Percentiles rank a stretch among this genome's conserved stretches.
These are phyloP conservation scores for Lichenostomus cassidix DNA, from an alignment of 2,113 vertebrate genomes.

Conservation along the genomic window DNA sequence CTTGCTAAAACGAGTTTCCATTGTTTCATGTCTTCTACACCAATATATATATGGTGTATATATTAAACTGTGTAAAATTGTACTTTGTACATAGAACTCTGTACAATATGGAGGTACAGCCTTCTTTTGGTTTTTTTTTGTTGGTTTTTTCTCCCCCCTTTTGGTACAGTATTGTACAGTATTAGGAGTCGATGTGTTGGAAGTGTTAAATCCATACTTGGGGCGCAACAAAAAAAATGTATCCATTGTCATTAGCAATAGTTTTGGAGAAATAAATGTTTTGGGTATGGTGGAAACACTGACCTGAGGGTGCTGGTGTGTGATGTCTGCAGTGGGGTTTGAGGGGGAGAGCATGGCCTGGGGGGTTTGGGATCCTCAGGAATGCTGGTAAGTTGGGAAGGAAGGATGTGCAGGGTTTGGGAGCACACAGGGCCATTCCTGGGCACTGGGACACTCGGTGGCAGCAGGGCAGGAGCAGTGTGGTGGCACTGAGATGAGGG, in stretches of 20 bases:
- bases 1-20: constrained; percentile 52
- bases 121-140: constrained; percentile 4
- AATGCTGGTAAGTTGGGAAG: neutral
- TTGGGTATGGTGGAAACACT: constrained; percentile 68
- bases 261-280: constrained; percentile 75
- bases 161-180: constrained; percentile 93
- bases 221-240: constrained; percentile 57
- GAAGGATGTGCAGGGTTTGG: neutral
- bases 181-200: constrained; percentile 76
- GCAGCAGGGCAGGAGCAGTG: accelerated
- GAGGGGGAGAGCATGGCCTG: accelerated
- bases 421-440: accelerated
- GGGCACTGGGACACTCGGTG: accelerated
- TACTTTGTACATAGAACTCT: constrained; percentile 93
- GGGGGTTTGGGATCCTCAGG: neutral
- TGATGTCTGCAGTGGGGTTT: neutral
- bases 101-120: constrained; percentile 93
- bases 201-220: constrained; percentile 50
- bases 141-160: neutral
- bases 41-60: constrained; percentile 75
- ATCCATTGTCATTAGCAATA: constrained; percentile 72
- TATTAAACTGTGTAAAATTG: constrained; percentile 88
- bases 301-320: neutral
- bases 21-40: constrained; percentile 71
- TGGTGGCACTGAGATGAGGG: accelerated